Evolutionary conservation across 30 jellyfish, hydroid and myxozoan genomes (phyloP), one percentile per base, ranked within the genome.

Genomic region (Hydra vulgaris): DNA sequence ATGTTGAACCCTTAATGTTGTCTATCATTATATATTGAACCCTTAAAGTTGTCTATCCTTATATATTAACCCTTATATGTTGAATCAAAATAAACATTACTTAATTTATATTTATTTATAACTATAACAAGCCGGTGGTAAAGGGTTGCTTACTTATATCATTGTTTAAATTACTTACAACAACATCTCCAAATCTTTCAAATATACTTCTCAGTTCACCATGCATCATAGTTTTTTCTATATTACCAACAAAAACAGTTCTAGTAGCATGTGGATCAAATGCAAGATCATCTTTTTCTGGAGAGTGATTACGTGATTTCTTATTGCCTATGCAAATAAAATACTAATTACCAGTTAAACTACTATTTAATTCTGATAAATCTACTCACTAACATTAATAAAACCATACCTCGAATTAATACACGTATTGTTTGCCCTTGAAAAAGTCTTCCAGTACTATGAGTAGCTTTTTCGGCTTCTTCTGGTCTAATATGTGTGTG

Each of bases 181-280:
- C 97, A 81, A 94, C 95, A 25, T 94, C 97, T 19, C 99, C 99
- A 84, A 84, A 94, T 71, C 85, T 80, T 74, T 94, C 96, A 72
- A 94, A 94, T 15, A 85, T 85, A 74, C 79, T 84, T 54, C 96
- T 56, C 73, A 94, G 77, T 18, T 94, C 99, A 3, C 96, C 95
- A 61, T 86, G 97, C 53, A 89, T 85, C 84, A 94, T 74, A 55
- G 79, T 82, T 81, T 94, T 89, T 23, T 94, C 99, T n/a, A 94
- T 82, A 61, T 94, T 89, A 21, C 99, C 99, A 82, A 94, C 96
- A 80, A 94, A 94, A 88, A 94, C 87, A 16, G 99, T 94, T 27
- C 99, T 84, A 0, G 99, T 94, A 18, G 99, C 99, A 83, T 84
- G 88, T 19, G 95, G 96, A 75, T 94, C 99, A 75, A 77, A 94